A percentile compares a stretch with the other conserved stretches of the same genome.
These are phyloP conservation scores for Ciconia stormi DNA, from an alignment of 2,113 vertebrate species.

Conservation along the genomic window DNA sequence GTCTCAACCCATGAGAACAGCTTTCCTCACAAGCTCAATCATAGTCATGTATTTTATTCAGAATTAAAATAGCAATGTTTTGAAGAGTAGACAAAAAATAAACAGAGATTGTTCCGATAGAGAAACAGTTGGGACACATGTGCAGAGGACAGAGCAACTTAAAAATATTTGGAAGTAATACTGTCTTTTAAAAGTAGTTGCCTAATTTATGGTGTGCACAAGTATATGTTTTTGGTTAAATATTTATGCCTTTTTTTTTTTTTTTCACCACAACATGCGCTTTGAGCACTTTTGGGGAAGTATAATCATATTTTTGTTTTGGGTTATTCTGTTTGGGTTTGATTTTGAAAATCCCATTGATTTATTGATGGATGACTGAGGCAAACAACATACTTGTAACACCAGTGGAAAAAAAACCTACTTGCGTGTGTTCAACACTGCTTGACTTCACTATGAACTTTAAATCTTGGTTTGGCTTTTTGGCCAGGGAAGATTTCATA, in stretches of 20 bases:
- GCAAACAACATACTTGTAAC: neutral
- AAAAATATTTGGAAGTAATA: neutral
- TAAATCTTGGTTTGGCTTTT: neutral
- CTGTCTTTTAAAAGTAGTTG: neutral
- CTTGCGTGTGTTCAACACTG: accelerated
- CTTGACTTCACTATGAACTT: neutral
- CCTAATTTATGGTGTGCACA: neutral
- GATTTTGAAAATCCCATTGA: neutral
- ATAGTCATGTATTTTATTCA: neutral
- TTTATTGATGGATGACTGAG: neutral
- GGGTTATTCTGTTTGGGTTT: neutral
- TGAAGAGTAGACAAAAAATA: neutral
- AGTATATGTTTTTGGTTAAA: neutral
- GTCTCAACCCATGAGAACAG: neutral
- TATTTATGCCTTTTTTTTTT: neutral
- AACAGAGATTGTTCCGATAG: neutral
- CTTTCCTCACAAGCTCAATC: neutral
- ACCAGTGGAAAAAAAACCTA: neutral
- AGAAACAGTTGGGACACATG: neutral
- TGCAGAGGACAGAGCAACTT: neutral
- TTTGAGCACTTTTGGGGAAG: neutral
- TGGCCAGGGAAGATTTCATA: neutral
- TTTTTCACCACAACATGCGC: accelerated
- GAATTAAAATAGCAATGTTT: neutral
- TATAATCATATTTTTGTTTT: neutral